Percentiles rank a stretch among this genome's conserved stretches.
Conservation (phyloP, 2,888 invertebrate species). For the Dione juno region DNA sequence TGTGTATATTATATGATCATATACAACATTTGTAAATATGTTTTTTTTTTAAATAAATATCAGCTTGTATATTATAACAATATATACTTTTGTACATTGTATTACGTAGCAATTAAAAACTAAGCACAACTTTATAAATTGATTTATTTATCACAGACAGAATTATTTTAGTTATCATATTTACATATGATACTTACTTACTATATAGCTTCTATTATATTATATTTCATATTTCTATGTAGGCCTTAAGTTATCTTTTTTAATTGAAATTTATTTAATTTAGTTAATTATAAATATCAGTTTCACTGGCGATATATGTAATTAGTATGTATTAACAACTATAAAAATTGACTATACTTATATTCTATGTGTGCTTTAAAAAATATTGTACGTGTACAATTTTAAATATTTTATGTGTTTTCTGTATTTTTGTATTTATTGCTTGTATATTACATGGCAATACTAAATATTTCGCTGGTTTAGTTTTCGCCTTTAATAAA, state of each 20-base stretch:
- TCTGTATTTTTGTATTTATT: too few relatives aligned
- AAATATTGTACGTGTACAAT: too few relatives aligned
- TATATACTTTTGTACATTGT: background rate
- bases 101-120: conserved; percentile 3
- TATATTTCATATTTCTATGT: conserved; percentile 11
- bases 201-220: background rate
- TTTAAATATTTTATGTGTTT: too few relatives aligned
- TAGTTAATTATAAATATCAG: background rate
- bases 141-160: conserved; percentile 21
- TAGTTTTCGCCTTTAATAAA: background rate
- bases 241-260: background rate
- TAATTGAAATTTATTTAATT: background rate
- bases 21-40: too few relatives aligned
- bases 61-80: too few relatives aligned
- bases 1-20: too few relatives aligned
- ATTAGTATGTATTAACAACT: background rate
- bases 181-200: background rate
- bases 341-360: too few relatives aligned
- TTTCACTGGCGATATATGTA: background rate
- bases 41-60: too few relatives aligned
- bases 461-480: background rate
- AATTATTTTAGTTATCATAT: background rate
- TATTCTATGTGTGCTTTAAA: too few relatives aligned
- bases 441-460: too few relatives aligned
- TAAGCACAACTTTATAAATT: conserved; percentile 21